These are phyloP conservation scores for Apotomis betuletana DNA, from an alignment of 2,888 invertebrate species.

Conservation along the genomic window DNA sequence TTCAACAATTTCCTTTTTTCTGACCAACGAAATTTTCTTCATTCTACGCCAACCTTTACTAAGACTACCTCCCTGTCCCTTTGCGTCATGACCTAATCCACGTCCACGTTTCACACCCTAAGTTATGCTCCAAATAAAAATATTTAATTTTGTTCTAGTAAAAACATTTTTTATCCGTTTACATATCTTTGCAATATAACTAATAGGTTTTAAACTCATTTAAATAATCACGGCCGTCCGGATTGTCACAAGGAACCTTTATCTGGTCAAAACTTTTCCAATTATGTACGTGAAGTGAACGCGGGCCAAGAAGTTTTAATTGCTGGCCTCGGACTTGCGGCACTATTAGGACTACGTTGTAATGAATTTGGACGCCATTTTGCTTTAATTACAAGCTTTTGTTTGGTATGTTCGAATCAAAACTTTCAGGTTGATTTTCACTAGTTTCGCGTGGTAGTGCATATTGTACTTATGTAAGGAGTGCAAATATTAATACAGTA, in stretches of 20 bases:
- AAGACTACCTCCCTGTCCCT: too few relatives aligned
- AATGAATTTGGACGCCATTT: constrained; percentile 28
- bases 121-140: too few relatives aligned
- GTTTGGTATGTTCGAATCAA: background rate
- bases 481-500: too few relatives aligned
- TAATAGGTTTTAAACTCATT: constrained; percentile 22
- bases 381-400: constrained; percentile 21
- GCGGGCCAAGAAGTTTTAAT: constrained; percentile 45
- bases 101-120: too few relatives aligned
- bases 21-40: too few relatives aligned
- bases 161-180: too few relatives aligned
- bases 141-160: too few relatives aligned
- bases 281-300: constrained; percentile 40
- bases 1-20: too few relatives aligned
- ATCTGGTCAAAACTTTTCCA: constrained; percentile 41
- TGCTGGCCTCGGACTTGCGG: constrained; percentile 40
- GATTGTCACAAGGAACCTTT: constrained; percentile 39
- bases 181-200: background rate
- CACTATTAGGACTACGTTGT: constrained; percentile 34
- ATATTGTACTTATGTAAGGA: too few relatives aligned
- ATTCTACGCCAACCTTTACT: too few relatives aligned
- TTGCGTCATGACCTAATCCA: too few relatives aligned
- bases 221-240: constrained; percentile 19
- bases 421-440: background rate
- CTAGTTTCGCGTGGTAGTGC: background rate